Evolutionary conservation across 2,797 vertebrate genomes (phyloP).

Genomic region (Hyperoplus immaculatus): DNA sequence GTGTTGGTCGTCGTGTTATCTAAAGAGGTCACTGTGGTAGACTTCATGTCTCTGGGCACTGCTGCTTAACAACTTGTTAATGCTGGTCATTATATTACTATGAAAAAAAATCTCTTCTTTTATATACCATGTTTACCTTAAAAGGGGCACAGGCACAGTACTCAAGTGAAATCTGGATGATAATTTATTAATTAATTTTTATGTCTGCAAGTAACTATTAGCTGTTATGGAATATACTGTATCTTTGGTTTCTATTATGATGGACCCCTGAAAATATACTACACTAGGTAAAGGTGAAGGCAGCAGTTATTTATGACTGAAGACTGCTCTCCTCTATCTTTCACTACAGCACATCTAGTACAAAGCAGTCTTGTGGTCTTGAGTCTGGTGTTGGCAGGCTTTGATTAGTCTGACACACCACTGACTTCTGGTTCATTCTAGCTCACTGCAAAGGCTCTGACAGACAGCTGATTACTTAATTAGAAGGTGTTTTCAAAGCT

Average conservation of each 20-base stretch:
- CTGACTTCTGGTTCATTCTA: slow-evolving; percentile 65
- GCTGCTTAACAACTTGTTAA: background rate
- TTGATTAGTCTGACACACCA: slow-evolving; percentile 76
- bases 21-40: slow-evolving; percentile 31
- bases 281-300: background rate
- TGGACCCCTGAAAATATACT: too few species aligned
- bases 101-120: background rate
- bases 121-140: background rate
- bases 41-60: slow-evolving; percentile 36
- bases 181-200: background rate
- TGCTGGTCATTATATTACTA: background rate
- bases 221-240: background rate
- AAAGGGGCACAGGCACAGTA: background rate
- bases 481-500: too few species aligned
- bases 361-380: slow-evolving; percentile 69
- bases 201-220: background rate
- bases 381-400: slow-evolving; percentile 58
- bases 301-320: background rate
- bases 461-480: slow-evolving; percentile 33
- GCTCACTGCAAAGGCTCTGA: slow-evolving; percentile 68
- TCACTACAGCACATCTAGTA: too few species aligned
- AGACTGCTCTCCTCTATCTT: too few species aligned
- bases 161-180: background rate
- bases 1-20: slow-evolving; percentile 14
- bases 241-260: background rate